phyloP scores from a whole-genome alignment of 2,888 invertebrate species.

The Lycaena phlaeas region DNA sequence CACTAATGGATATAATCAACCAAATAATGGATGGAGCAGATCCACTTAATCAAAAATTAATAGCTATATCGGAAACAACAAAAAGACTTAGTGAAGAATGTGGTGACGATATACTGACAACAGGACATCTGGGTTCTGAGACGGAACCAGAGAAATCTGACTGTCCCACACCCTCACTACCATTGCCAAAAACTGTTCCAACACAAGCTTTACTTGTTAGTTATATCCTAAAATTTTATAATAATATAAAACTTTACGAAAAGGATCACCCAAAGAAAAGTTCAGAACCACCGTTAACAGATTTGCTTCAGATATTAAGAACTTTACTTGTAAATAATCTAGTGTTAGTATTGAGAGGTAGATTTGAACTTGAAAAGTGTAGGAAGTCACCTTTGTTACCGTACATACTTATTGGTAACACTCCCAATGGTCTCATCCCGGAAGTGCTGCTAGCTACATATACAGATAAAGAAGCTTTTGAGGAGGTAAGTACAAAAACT shows the following conservation, averaged over 20 bases:
- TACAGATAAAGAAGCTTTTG: conserved; percentile 73
- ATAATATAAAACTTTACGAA: conserved; percentile 81
- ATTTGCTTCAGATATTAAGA: conserved; percentile 73
- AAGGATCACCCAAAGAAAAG: conserved; percentile 83
- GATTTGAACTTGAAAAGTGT: conserved; percentile 64
- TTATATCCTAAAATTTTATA: conserved; percentile 72
- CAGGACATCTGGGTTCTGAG: conserved; percentile 43
- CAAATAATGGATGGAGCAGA: conserved; percentile 73
- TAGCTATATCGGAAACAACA: conserved; percentile 51
- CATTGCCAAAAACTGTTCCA: conserved; percentile 50
- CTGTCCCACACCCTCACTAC: conserved; percentile 58
- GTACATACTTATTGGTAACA: conserved; percentile 78
- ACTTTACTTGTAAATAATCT: conserved; percentile 69
- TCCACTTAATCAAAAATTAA: conserved; percentile 68
- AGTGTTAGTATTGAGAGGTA: conserved; percentile 73
- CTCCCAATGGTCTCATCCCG: conserved; percentile 83
- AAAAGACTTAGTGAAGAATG: conserved; percentile 61
- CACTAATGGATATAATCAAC: conserved; percentile 77
- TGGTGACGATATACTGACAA: conserved; percentile 46
- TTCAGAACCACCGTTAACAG: conserved; percentile 81
- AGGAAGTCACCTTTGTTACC: conserved; percentile 77
- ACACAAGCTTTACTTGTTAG: conserved; percentile 59
- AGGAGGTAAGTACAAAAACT: conserved; percentile 48
- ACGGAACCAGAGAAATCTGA: conserved; percentile 48
- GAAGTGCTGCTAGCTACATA: conserved; percentile 77